Evolutionary conservation across 2,797 vertebrate species (phyloP).

Genomic region (Fringilla coelebs): DNA sequence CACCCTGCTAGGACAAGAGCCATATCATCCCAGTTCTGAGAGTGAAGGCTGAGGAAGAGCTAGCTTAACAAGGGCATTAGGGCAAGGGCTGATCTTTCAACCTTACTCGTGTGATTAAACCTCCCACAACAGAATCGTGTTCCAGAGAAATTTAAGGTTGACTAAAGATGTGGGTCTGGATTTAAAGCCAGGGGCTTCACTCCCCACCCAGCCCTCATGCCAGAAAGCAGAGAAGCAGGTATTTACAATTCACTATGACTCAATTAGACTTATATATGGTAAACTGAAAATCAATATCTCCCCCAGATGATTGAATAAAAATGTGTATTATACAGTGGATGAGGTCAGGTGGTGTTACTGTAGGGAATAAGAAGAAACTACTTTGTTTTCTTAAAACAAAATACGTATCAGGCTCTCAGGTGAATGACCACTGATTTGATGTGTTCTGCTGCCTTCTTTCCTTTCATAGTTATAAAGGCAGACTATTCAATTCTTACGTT

Average conservation of each 20-base stretch:
- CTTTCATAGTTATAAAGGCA: neutral
- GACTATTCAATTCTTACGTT: neutral
- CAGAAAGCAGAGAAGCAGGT: neutral
- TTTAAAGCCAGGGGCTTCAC: neutral
- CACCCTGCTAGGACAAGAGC: neutral
- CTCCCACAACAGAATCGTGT: neutral
- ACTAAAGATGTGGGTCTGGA: neutral
- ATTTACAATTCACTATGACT: neutral
- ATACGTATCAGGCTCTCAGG: neutral
- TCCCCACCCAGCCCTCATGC: neutral
- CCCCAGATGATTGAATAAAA: neutral
- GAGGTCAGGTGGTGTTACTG: neutral
- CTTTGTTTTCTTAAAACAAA: neutral
- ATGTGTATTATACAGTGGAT: neutral
- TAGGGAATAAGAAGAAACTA: neutral
- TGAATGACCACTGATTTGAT: neutral
- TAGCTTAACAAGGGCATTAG: neutral
- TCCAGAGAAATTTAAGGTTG: neutral
- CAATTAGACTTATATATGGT: neutral
- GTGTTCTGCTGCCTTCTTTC: neutral
- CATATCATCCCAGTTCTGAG: fast-evolving
- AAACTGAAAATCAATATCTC: neutral
- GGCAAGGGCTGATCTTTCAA: neutral
- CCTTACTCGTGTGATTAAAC: neutral
- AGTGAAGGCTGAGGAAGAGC: neutral